Evolutionary conservation across 2,888 invertebrate genomes (phyloP), one percentile per base, ranked within the genome.

Genomic region (Automeris io): DNA sequence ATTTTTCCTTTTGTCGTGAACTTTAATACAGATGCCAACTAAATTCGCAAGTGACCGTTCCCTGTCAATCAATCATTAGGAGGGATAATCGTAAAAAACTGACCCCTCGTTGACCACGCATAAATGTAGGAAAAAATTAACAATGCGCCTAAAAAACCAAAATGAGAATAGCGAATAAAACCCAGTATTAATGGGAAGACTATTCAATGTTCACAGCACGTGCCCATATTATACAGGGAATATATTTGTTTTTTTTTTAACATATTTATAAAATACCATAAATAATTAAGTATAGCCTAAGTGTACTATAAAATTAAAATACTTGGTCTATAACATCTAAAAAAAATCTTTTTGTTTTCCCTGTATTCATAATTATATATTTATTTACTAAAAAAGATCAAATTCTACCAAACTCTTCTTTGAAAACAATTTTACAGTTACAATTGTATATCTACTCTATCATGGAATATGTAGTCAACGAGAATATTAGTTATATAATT

Each of bases 101-200:
- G 85, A 83, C 85, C 85, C 82, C 79, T 80, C 78, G 70, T 74
- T 83, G 85, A 83, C 85, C 85, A 75, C 61, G 60, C 50, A 69
- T 63, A 76, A 76, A 76, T 64, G 52, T 31, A 25, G 33, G 43
- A 57, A 67, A 63, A 70, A 70, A 68, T 55, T 51, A 48, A 70
- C 70, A 73, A 75, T 58, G 43, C 51, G 45, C 42, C 61, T 53
- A 67, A 77, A 76, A 78, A 73, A 64, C 61, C 56, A 61, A 65
- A 60, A 68, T 62, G 58, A 61, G 60, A 55, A 66, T 54, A 58
- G 57, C 47, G 57, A 67, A 80, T 74, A 75, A 77, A 70, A 65
- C 62, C 54, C 61, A 59, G 60, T 54, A 74, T 74, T 71, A 72
- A 74, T 73, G 61, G 57, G 68, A 67, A 63, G 51, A 45, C 61